Percentiles rank a stretch among this genome's conserved stretches.
phyloP scores from a whole-genome alignment of 2,888 invertebrate genomes.

The Lamproptera curius region DNA sequence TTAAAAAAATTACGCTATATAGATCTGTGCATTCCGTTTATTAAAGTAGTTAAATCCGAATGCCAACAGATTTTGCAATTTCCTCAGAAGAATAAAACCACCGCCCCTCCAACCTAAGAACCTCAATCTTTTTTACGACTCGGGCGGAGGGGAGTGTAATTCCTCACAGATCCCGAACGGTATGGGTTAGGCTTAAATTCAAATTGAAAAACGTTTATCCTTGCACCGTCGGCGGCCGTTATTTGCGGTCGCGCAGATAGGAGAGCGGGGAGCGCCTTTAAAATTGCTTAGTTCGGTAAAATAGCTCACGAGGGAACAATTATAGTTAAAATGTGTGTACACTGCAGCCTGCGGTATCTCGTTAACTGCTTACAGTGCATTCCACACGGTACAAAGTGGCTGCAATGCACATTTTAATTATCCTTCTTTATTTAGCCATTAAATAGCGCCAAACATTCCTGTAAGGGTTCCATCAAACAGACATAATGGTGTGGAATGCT shows the following conservation, averaged over 20 bases:
- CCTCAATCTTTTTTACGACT: constrained; percentile 8
- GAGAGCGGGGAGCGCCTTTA: background rate
- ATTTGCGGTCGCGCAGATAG: background rate
- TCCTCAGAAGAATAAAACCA: too few species aligned
- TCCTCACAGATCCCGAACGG: constrained; percentile 3
- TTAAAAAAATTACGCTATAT: too few species aligned
- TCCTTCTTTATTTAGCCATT: background rate
- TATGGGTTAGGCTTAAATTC: constrained; percentile 1
- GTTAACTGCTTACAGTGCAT: background rate
- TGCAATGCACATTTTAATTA: background rate
- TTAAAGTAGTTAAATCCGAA: too few species aligned
- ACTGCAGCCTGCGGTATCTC: background rate
- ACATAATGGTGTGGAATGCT: background rate
- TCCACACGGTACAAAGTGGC: background rate
- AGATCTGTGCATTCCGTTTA: too few species aligned
- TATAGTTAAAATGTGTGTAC: constrained; percentile 1
- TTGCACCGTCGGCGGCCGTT: background rate
- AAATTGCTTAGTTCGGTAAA: background rate
- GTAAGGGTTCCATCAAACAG: too few species aligned
- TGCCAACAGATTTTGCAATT: too few species aligned
- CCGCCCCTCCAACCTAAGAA: background rate
- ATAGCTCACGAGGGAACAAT: constrained; percentile 3
- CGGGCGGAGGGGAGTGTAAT: background rate
- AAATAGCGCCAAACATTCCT: background rate
- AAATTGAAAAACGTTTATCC: constrained; percentile 2